A percentile compares a stretch with the other conserved stretches of the same genome.
Evolutionary conservation across 64 coral and sea anemone genomes (phyloP).

Genomic region (Pocillopora verrucosa): DNA sequence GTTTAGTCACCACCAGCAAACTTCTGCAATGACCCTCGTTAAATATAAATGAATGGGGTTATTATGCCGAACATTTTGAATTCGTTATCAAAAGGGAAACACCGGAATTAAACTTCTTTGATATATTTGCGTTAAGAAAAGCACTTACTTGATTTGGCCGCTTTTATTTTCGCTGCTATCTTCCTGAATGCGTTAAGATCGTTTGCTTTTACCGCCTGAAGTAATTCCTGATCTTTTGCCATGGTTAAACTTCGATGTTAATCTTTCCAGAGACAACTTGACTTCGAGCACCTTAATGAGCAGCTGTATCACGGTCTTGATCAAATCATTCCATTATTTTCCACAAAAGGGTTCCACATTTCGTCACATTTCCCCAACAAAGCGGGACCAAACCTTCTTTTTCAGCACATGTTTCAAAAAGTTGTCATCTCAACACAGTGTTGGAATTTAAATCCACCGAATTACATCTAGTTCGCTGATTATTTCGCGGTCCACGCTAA

Average conservation of each 20-base stretch:
- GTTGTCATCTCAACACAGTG: not conserved
- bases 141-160: constrained; percentile 85
- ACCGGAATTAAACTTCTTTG: not conserved
- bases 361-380: not conserved
- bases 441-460: constrained; percentile 16
- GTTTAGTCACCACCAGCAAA: not conserved
- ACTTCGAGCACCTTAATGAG: not conserved
- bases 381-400: not conserved
- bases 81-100: not conserved
- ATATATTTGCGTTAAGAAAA: not conserved
- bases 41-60: not conserved
- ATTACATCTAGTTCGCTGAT: not conserved
- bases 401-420: not conserved
- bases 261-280: not conserved
- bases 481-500: not conserved
- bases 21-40: not conserved
- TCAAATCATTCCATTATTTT: not conserved
- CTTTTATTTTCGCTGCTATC: constrained; percentile 64
- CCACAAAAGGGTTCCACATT: not conserved
- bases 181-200: constrained; percentile 77
- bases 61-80: not conserved
- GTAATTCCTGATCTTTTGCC: constrained; percentile 84
- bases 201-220: constrained; percentile 82
- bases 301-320: not conserved
- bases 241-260: constrained; percentile 28